Percentiles rank a stretch among this genome's conserved stretches.
These are phyloP conservation scores for Simalia tracyae DNA, from an alignment of 2,797 vertebrate species.

Conservation along the genomic window DNA sequence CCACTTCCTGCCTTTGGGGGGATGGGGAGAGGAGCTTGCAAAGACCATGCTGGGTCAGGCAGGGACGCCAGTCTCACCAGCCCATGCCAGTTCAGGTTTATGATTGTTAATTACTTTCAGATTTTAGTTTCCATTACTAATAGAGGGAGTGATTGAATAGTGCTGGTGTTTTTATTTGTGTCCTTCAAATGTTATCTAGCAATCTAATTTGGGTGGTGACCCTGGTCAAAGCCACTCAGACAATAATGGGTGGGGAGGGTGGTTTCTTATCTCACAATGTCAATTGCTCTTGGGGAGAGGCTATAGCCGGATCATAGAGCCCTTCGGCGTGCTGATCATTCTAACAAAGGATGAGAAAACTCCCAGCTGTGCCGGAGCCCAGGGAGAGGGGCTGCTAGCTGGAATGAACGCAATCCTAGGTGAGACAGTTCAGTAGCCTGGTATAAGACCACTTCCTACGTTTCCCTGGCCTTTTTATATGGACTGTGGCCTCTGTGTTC, in stretches of 20 bases:
- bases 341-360: neutral
- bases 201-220: constrained; percentile 31
- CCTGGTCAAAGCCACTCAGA: constrained; percentile 17
- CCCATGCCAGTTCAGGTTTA: neutral
- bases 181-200: constrained; percentile 20
- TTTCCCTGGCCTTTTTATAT: neutral
- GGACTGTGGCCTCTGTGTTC: neutral
- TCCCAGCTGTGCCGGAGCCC: neutral
- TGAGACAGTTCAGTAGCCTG: neutral
- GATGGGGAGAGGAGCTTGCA: neutral
- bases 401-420: neutral
- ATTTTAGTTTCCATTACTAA: neutral
- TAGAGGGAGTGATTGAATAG: constrained; percentile 1
- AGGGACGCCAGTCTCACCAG: neutral
- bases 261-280: constrained; percentile 8
- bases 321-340: neutral
- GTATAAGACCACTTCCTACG: neutral
- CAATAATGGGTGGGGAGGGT: constrained; percentile 1
- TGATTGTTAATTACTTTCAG: neutral
- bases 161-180: neutral
- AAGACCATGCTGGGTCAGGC: neutral
- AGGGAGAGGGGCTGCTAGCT: neutral
- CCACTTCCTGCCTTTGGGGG: neutral
- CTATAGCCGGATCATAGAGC: neutral
- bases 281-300: neutral